Evolutionary conservation across 2,113 vertebrate species (phyloP), one percentile per base, ranked within the genome.

Genomic region (Gallinago jamesoni): DNA sequence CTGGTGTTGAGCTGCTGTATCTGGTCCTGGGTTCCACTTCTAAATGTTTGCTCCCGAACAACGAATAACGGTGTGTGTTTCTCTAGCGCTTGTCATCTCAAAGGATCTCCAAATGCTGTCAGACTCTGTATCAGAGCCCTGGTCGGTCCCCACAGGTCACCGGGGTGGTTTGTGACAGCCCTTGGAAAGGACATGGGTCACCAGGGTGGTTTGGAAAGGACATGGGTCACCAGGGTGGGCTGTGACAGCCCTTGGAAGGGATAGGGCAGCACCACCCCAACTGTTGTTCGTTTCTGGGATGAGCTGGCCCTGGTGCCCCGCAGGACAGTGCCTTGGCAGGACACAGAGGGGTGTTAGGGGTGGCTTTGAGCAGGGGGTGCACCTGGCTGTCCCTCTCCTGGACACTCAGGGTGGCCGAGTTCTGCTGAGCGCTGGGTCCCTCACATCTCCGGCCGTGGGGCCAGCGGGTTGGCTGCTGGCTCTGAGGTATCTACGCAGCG

Each of bases 361-460:
- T 10, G 52, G 76, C 43, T 30, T 6, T 0, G 10, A 28, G 23
- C 59, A 35, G 24, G 31, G 37, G 18, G 6, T 37, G 66, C 27
- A 28, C 55, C 25, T 2, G 2, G 24, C 11, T 30, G 10, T 7
- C 67, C 27, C 33, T 45, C n/a, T 56, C 27, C 0, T 6, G 33
- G 52, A 28, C 2, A 1, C 50, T 47, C 6, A 2, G 12, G 2
- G 19, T 14, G 6, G 30, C 43, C 12, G 0, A 14, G 3, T 31
- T 48, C 72, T 31, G 59, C 70, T 14, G 39, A 37, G 59, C 19
- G 1, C 59, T 6, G 35, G 52, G 31, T 43, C 69, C 2, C 80
- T 3, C 39, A 12, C 5, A 2, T 7, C 76, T 22, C 47, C 9
- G 0, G 53, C 16, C 28, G 24, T 10, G 28, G 19, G 28, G 35